These are phyloP conservation scores for Alviniconcha strummeri DNA, from an alignment of 2,888 invertebrate species.

Conservation along the genomic window DNA sequence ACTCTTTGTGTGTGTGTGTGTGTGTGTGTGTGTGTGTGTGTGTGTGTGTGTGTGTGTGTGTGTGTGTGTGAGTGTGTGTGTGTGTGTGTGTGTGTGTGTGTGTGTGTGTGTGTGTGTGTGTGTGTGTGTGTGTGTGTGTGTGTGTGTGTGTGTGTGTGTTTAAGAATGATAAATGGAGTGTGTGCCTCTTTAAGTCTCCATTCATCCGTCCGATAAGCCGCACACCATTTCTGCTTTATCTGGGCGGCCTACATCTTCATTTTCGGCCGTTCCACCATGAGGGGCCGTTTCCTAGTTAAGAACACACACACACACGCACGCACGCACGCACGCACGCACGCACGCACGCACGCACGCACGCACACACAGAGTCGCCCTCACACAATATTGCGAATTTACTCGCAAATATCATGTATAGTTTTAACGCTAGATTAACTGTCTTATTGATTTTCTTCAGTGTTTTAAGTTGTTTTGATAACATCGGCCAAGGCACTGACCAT, in stretches of 20 bases:
- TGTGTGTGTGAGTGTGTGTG: neutral
- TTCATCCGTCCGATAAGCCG: too few relatives aligned
- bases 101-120: neutral
- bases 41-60: neutral
- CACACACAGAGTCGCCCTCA: neutral
- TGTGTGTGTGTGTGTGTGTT: too few relatives aligned
- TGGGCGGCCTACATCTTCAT: too few relatives aligned
- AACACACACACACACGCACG: neutral
- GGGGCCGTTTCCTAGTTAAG: too few relatives aligned
- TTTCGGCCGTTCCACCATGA: too few relatives aligned
- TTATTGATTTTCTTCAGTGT: neutral
- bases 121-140: neutral
- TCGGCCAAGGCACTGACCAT: neutral
- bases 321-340: neutral
- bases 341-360: constrained; percentile 9
- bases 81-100: neutral
- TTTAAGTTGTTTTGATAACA: neutral
- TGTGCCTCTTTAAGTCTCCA: too few relatives aligned
- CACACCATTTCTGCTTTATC: too few relatives aligned
- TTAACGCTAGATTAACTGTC: neutral
- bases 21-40: neutral
- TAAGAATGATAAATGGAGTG: too few relatives aligned
- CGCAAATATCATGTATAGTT: neutral
- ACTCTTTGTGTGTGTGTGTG: neutral
- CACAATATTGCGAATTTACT: neutral